Evolutionary conservation across 2,113 vertebrate species (phyloP).

Genomic region (Tachysurus vachellii): DNA sequence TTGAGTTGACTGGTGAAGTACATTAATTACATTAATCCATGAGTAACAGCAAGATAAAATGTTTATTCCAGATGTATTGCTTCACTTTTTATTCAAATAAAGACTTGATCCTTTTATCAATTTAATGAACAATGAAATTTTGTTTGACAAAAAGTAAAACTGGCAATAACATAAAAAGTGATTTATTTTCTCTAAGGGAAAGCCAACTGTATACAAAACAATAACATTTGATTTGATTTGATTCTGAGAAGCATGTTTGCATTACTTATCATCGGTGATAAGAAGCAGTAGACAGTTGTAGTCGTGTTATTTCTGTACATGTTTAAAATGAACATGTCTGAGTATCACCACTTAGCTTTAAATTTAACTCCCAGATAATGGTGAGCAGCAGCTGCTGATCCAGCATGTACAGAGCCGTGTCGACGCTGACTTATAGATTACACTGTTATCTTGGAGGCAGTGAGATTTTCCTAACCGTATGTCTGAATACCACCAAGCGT

Average conservation of each 20-base stretch:
- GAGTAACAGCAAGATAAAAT: not conserved
- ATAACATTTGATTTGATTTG: not conserved
- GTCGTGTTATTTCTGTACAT: constrained; percentile 6
- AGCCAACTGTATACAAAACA: no score
- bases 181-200: not conserved
- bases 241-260: not conserved
- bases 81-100: not conserved
- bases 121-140: not conserved
- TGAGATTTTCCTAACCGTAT: not conserved
- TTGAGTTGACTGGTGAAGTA: not conserved
- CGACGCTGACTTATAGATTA: constrained; percentile 3
- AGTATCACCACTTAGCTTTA: constrained; percentile 52
- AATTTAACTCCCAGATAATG: constrained; percentile 61
- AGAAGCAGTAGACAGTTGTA: not conserved
- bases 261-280: no score
- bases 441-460: constrained; percentile 22
- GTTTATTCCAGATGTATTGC: not conserved
- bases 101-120: not conserved
- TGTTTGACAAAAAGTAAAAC: not conserved
- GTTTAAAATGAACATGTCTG: constrained; percentile 31
- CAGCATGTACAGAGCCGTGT: constrained; percentile 45
- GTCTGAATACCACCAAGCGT: not conserved
- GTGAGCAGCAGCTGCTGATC: constrained; percentile 57
- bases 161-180: not conserved
- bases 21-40: not conserved